These are phyloP conservation scores for Drosophila merina DNA, from an alignment of 2,888 invertebrate genomes.

Conservation along the genomic window DNA sequence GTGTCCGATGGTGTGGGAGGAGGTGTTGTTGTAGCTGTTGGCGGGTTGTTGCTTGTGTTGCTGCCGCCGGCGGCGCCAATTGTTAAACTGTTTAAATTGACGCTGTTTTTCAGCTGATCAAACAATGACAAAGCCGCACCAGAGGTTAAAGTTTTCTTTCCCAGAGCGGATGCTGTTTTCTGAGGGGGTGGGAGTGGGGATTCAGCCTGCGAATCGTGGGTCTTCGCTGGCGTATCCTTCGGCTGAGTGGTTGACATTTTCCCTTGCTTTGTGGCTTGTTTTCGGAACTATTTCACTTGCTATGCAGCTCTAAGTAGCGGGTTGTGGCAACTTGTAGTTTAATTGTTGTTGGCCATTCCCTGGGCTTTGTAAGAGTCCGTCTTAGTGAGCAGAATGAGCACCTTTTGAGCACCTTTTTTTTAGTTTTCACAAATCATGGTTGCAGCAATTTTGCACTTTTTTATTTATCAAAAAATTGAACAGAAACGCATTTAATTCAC, in stretches of 20 bases:
- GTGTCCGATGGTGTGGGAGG: constrained; percentile 20
- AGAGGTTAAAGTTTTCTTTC: constrained; percentile 60
- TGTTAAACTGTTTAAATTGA: constrained; percentile 75
- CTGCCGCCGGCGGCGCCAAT: constrained; percentile 51
- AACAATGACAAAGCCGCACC: constrained; percentile 74
- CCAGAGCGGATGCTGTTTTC: constrained; percentile 32
- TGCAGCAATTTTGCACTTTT: constrained; percentile 28
- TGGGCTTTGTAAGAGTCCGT: neutral
- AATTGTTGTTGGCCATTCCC: constrained; percentile 12
- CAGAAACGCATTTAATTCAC: constrained; percentile 22
- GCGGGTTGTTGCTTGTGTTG: constrained; percentile 16
- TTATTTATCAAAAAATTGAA: constrained; percentile 14
- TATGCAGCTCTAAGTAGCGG: constrained; percentile 4
- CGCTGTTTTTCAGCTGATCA: constrained; percentile 82
- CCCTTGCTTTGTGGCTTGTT: constrained; percentile 23
- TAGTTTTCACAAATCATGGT: constrained; percentile 8
- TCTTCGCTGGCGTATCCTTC: constrained; percentile 44
- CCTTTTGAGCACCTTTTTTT: constrained; percentile 3
- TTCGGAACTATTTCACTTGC: constrained; percentile 34
- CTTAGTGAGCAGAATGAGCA: constrained; percentile 1
- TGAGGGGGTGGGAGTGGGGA: no score
- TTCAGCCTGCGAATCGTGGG: constrained; percentile 26
- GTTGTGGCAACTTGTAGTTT: constrained; percentile 5
- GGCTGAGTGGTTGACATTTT: constrained; percentile 61
- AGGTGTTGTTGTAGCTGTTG: constrained; percentile 15